Conservation (phyloP, 2,888 invertebrate species). For the Alcis repandata region DNA sequence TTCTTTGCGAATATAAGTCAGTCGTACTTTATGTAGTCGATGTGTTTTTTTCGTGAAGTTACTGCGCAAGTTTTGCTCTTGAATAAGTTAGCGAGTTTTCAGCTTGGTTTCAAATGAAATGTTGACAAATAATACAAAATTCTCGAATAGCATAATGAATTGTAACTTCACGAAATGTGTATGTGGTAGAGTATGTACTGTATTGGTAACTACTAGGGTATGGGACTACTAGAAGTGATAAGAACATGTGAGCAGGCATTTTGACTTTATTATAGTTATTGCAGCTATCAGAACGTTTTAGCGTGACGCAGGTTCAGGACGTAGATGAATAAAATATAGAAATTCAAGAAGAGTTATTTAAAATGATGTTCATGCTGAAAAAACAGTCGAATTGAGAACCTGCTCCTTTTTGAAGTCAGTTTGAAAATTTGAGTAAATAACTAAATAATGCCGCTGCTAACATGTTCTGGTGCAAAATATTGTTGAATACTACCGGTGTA, state of each 20-base stretch:
- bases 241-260: conserved; percentile 22
- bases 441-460: conserved; percentile 1
- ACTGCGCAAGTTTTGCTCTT: background rate
- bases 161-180: conserved; percentile 29
- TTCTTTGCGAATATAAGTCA: conserved; percentile 24
- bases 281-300: too few species aligned
- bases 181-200: conserved; percentile 16
- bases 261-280: background rate
- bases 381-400: too few species aligned
- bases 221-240: conserved; percentile 2
- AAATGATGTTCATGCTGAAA: too few species aligned
- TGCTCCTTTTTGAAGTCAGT: too few species aligned
- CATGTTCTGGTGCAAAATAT: conserved; percentile 9
- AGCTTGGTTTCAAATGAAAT: background rate
- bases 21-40: conserved; percentile 27
- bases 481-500: conserved; percentile 7
- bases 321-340: too few species aligned
- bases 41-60: conserved; percentile 31
- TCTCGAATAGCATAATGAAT: background rate
- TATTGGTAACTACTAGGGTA: conserved; percentile 15
- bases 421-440: too few species aligned
- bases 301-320: too few species aligned
- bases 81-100: background rate
- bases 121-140: background rate
- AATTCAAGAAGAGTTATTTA: too few species aligned